Evolutionary conservation across 1,140 invertebrate species (phyloP).

Genomic region (Saxidomus purpurata): DNA sequence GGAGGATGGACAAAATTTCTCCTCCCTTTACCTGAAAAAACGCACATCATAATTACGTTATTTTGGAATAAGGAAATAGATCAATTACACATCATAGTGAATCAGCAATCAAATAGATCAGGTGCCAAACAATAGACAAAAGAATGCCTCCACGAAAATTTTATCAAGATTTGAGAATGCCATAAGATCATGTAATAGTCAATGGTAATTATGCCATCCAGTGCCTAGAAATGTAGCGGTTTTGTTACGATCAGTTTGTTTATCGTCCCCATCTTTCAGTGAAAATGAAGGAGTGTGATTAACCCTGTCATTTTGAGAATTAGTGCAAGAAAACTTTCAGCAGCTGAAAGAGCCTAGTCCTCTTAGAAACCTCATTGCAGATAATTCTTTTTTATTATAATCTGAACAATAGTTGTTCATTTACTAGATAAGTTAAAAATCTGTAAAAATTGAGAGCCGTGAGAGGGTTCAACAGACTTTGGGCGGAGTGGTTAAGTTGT

Average conservation of each 20-base stretch:
- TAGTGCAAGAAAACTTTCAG: conserved; percentile 19
- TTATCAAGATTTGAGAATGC: conserved; percentile 38
- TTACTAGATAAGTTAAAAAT: neutral
- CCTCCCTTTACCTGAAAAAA: neutral
- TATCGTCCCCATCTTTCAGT: conserved; percentile 22
- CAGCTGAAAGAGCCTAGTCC: conserved; percentile 2
- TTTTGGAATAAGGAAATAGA: conserved; percentile 8
- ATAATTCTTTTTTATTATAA: neutral
- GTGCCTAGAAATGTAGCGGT: conserved; percentile 23
- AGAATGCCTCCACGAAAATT: conserved; percentile 12
- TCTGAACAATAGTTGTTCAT: neutral
- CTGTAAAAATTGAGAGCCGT: neutral
- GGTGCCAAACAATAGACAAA: conserved; percentile 38
- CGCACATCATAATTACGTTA: neutral
- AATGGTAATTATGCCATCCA: conserved; percentile 37
- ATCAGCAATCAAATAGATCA: conserved; percentile 30
- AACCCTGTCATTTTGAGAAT: conserved; percentile 34
- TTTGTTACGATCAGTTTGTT: conserved; percentile 34
- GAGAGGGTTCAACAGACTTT: neutral
- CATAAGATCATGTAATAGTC: conserved; percentile 55
- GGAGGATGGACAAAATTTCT: neutral
- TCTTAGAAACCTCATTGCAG: neutral
- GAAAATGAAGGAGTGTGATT: conserved; percentile 46
- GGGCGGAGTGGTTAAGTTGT: neutral
- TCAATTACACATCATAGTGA: neutral